Percentiles rank a stretch among this genome's conserved stretches.
phyloP scores from a whole-genome alignment of 2,113 vertebrate species.

The Gavia stellata region DNA sequence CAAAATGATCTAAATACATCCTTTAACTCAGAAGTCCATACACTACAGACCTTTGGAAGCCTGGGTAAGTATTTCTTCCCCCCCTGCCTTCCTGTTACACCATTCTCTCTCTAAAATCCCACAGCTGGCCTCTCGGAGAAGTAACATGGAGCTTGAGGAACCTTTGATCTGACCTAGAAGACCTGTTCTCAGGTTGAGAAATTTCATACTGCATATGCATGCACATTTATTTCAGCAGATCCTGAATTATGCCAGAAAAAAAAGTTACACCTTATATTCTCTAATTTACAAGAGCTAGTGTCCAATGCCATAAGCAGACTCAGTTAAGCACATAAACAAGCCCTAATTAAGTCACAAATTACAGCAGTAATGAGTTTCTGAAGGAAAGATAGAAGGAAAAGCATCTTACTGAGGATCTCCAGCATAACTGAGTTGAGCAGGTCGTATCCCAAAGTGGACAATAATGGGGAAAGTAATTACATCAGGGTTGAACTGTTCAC shows the following conservation, averaged over 20 bases:
- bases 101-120: not conserved
- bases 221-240: not conserved
- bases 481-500: conserved; percentile 96
- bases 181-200: not conserved
- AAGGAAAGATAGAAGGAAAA: conserved; percentile 39
- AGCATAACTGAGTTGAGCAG: conserved; percentile 97
- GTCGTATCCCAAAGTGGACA: conserved; percentile 96
- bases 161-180: not conserved
- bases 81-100: not conserved
- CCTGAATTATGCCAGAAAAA: not conserved
- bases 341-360: not conserved
- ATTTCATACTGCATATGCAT: not conserved
- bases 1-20: not conserved
- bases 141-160: not conserved
- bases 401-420: conserved; percentile 97
- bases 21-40: not conserved
- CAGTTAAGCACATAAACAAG: not conserved
- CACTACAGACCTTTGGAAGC: not conserved
- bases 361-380: not conserved
- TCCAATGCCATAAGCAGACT: not conserved
- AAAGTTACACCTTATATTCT: not conserved
- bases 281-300: not conserved
- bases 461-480: conserved; percentile 99
- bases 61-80: not conserved
- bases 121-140: not conserved